Evolutionary conservation across 2,797 vertebrate genomes (phyloP).

Genomic region (Spinus olivaceus): DNA sequence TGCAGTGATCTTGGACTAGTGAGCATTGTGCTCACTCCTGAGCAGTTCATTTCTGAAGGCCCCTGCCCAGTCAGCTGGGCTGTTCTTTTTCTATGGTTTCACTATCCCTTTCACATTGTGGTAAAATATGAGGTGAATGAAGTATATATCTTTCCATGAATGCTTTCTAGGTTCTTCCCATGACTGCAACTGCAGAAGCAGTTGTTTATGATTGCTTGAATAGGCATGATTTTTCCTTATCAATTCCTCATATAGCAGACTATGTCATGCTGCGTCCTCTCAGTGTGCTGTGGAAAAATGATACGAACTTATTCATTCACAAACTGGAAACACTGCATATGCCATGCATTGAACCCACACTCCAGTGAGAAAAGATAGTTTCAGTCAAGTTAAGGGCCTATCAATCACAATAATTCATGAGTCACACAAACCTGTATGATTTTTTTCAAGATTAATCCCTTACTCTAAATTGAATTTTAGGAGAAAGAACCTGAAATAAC

Average conservation of each 20-base stretch:
- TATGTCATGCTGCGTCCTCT: not conserved
- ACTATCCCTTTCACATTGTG: not conserved
- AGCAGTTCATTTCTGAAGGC: not conserved
- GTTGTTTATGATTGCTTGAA: not conserved
- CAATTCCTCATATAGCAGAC: not conserved
- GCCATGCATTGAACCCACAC: not conserved
- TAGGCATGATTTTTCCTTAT: not conserved
- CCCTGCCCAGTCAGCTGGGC: not conserved
- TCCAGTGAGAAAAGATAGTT: not conserved
- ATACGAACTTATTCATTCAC: not conserved
- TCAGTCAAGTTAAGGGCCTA: not conserved
- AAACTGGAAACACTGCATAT: not conserved
- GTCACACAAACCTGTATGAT: not conserved
- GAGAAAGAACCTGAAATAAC: not conserved
- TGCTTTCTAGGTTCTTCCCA: not conserved
- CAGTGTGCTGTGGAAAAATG: not conserved
- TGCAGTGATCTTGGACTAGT: not conserved
- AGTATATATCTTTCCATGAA: not conserved
- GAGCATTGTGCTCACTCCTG: fast-evolving
- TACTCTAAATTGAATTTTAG: not conserved
- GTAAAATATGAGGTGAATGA: not conserved
- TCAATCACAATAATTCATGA: not conserved
- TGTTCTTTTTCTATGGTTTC: not conserved
- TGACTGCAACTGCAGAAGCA: not conserved
- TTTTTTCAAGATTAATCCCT: not conserved